Conservation (phyloP, 2,797 vertebrate species). For the Basileuterus tristriatus region DNA sequence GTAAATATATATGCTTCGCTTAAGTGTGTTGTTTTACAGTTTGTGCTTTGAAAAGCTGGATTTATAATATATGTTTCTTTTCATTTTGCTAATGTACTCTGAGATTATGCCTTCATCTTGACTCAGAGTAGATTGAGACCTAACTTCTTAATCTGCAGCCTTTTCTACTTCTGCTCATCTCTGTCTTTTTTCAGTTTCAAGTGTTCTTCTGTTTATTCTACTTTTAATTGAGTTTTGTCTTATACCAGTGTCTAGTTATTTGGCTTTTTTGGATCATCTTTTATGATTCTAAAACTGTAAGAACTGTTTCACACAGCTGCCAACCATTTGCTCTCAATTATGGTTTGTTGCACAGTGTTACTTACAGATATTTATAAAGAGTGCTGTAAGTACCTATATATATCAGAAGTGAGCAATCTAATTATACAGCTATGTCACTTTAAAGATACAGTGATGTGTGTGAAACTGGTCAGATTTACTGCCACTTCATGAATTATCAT, state of each 20-base stretch:
- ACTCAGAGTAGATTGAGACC: background rate
- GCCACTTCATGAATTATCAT: background rate
- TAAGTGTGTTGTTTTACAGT: background rate
- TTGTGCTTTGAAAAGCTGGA: background rate
- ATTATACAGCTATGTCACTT: background rate
- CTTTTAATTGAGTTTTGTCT: background rate
- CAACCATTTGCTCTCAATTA: background rate
- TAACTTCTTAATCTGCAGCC: background rate
- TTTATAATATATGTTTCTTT: background rate
- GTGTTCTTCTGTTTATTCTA: background rate
- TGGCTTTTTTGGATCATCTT: background rate
- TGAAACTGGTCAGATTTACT: background rate
- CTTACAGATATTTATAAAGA: background rate
- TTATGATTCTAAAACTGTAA: background rate
- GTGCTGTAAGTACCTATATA: background rate
- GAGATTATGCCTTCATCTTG: background rate
- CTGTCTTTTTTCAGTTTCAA: background rate
- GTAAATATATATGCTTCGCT: background rate
- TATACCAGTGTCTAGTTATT: background rate
- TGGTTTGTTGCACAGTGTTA: background rate
- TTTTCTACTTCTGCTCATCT: background rate
- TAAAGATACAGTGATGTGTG: background rate
- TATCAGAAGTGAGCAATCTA: background rate
- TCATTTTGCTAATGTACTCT: background rate
- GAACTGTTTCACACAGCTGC: background rate